phyloP scores from a whole-genome alignment of 2,113 vertebrate species.

The Scatophagus argus region DNA sequence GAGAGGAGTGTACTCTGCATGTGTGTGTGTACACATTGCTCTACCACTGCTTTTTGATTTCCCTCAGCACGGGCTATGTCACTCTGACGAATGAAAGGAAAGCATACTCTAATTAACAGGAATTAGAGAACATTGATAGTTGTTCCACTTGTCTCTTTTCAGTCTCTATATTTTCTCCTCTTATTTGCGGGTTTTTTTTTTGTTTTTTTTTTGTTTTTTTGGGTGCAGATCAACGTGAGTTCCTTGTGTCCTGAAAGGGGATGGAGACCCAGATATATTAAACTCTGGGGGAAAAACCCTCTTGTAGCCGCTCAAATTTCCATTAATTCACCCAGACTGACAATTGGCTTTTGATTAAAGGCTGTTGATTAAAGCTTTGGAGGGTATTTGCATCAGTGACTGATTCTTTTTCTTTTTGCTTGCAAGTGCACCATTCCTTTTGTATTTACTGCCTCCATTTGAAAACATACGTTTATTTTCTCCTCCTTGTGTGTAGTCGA shows the following conservation, averaged over 20 bases:
- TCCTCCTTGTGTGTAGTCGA: conserved; percentile 26
- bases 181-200: too few relatives aligned
- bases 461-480: conserved; percentile 40
- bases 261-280: conserved; percentile 25
- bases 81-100: conserved; percentile 44
- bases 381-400: conserved; percentile 46
- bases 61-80: conserved; percentile 30
- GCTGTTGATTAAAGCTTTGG: conserved; percentile 61
- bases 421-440: conserved; percentile 20
- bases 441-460: conserved; percentile 45
- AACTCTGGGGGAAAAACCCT: conserved; percentile 8
- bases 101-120: conserved; percentile 52
- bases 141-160: neutral
- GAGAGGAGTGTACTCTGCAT: conserved; percentile 3
- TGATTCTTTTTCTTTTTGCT: conserved; percentile 23
- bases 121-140: conserved; percentile 25
- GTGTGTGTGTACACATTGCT: conserved; percentile 16
- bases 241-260: neutral
- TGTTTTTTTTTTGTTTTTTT: too few relatives aligned
- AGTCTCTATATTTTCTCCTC: conserved; percentile 14
- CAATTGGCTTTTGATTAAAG: conserved; percentile 72
- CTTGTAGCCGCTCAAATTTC: conserved; percentile 34
- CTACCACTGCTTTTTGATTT: conserved; percentile 49
- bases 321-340: conserved; percentile 50
- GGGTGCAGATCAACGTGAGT: neutral